Percentiles rank a stretch among this genome's conserved stretches.
These are phyloP conservation scores for Mastomys natalensis DNA, from an alignment of 2,113 vertebrate species.

Conservation along the genomic window DNA sequence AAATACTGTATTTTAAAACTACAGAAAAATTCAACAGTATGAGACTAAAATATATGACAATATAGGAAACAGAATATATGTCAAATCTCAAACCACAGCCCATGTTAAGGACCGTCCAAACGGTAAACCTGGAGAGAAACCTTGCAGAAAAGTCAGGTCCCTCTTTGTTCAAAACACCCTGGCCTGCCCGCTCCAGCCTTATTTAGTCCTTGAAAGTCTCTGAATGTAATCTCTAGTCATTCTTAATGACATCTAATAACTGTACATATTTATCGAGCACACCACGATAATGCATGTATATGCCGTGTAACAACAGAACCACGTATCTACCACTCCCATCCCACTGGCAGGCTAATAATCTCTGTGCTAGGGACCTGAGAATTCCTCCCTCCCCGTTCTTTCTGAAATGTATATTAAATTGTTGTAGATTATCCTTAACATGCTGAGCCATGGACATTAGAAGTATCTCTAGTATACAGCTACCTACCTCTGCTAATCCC, in stretches of 20 bases:
- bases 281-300: not conserved
- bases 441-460: not conserved
- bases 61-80: not conserved
- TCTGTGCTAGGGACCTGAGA: not conserved
- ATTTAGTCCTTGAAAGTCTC: not conserved
- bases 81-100: not conserved
- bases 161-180: not conserved
- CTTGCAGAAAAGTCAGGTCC: not conserved
- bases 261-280: not conserved
- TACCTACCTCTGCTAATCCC: not conserved
- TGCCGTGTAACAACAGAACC: not conserved
- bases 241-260: not conserved
- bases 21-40: conserved; percentile 6
- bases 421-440: not conserved
- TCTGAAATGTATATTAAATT: not conserved
- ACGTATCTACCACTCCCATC: not conserved
- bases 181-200: not conserved
- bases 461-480: not conserved
- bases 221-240: not conserved
- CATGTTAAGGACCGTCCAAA: no score
- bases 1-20: not conserved
- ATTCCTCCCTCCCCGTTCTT: not conserved
- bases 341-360: no score
- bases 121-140: not conserved
- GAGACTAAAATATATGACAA: not conserved